Evolutionary conservation across 2,888 invertebrate species (phyloP), one percentile per base, ranked within the genome.

Genomic region (Pristionchus fissidentatus): DNA sequence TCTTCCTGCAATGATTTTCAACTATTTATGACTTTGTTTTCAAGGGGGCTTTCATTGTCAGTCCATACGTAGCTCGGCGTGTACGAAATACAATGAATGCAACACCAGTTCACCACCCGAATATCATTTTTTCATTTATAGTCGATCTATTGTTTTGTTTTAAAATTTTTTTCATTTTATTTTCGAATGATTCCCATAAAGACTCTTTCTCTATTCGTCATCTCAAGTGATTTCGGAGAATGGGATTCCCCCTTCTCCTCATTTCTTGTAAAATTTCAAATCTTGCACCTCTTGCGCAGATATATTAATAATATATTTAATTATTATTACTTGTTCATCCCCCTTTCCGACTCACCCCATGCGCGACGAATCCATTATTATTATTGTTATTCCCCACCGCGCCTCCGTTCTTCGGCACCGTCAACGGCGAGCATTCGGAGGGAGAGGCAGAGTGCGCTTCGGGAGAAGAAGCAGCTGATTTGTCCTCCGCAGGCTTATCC

Each of bases 351-450:
- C 49, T 19, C 75, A 75, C 46, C 75, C 49, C 46, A 46, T 46
- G 46, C 1, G 29, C 43, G 46, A 26, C n/a, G 46, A 22, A 75
- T 70, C 41, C 43, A n/a, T 38, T 57, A 26, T 79, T 55, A 38
- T 79, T 79, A 41, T 79, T 79, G 19, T 49, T 77, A 32, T 8
- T 29, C 29, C 38, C 75, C 7, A 32, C 49, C 2, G 46, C 49
- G 29, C 75, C 75, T 29, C 79, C 79, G 29, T 49, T 79, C 41
- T 57, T 52, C 38, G 79, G 79, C 2, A 79, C 32, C 7, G 79
- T 79, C 13, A 79, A 57, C 26, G 79, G 79, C 57, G 79, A 79
- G 22, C 55, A 57, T 38, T 79, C 79, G 26, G 79, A 79, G 38
- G 55, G 79, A 15, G 79, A 43, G 38, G 79, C 32, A 8, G 79